A percentile compares a stretch with the other conserved stretches of the same genome.
Evolutionary conservation across 2,113 vertebrate species (phyloP).

Genomic region (Kryptolebias marmoratus): DNA sequence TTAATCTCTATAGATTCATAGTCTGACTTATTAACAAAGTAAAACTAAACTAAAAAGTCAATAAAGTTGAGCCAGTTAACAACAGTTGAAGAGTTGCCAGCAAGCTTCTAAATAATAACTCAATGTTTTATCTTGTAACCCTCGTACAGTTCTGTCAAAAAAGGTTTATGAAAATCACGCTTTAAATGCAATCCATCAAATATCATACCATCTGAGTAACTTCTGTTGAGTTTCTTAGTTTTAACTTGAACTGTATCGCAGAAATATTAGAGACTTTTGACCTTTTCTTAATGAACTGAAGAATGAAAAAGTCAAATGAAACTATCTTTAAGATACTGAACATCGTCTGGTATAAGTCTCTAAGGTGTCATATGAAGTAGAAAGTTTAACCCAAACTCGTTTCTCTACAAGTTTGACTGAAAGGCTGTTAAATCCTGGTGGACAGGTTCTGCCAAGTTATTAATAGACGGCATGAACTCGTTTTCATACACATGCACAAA

Average conservation of each 20-base stretch:
- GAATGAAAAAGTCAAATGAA: background rate
- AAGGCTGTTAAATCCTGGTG: background rate
- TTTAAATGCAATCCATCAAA: background rate
- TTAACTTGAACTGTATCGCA: background rate
- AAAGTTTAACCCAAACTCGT: background rate
- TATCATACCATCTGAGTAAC: background rate
- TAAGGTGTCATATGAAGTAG: background rate
- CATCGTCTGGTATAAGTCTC: background rate
- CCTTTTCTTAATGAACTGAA: background rate
- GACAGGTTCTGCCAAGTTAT: background rate
- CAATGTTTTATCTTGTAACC: too few species aligned
- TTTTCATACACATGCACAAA: too few species aligned
- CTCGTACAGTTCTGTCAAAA: background rate
- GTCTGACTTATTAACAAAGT: background rate
- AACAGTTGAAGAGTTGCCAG: background rate
- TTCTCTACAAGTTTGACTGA: background rate
- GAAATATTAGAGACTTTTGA: background rate
- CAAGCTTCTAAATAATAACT: background rate
- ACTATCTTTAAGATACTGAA: background rate
- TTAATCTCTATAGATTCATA: background rate
- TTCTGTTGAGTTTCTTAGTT: background rate
- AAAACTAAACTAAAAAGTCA: background rate
- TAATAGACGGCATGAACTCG: background rate
- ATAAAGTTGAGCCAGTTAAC: background rate
- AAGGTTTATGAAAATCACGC: background rate